Percentiles rank a stretch among this genome's conserved stretches.
These are phyloP conservation scores for Chamaetylas fuelleborni DNA, from an alignment of 2,113 vertebrate genomes.

Conservation along the genomic window DNA sequence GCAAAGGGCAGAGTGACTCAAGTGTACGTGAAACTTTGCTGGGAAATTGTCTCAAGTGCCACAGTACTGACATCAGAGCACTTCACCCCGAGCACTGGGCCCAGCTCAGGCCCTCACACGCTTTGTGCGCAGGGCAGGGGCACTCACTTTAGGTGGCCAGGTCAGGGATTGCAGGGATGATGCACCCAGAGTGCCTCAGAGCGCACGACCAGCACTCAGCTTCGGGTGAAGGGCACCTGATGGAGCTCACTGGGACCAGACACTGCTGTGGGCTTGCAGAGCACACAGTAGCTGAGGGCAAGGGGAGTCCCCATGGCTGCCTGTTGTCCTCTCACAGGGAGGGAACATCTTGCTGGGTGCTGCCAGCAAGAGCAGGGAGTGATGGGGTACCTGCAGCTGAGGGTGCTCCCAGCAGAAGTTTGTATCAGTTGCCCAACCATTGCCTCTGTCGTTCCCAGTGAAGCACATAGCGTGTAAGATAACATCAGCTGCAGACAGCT, in stretches of 20 bases:
- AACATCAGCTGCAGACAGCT: background rate
- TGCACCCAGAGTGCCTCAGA: background rate
- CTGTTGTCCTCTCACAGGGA: background rate
- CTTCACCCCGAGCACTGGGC: background rate
- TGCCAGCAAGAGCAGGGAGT: background rate
- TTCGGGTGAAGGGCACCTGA: background rate
- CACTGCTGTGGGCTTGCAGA: background rate
- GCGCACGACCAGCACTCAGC: background rate
- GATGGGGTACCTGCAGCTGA: background rate
- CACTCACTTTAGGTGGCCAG: background rate
- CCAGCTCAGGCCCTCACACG: background rate
- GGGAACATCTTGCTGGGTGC: background rate
- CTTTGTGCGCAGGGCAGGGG: background rate
- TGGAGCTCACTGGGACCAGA: background rate
- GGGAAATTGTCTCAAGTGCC: background rate
- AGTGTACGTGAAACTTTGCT: background rate
- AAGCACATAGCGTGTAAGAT: background rate
- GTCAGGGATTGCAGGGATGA: background rate
- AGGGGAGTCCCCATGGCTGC: background rate
- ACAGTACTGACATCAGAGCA: background rate
- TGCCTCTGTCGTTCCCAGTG: background rate
- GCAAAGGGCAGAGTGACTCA: constrained; percentile 14
- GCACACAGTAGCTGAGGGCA: background rate
- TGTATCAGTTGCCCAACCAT: background rate
- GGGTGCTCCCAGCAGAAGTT: background rate